Percentiles rank a stretch among this genome's conserved stretches.
These are phyloP conservation scores for Beroe forskalii DNA, from an alignment of 37 sponge, comb jelly and placozoan genomes.

Conservation along the genomic window DNA sequence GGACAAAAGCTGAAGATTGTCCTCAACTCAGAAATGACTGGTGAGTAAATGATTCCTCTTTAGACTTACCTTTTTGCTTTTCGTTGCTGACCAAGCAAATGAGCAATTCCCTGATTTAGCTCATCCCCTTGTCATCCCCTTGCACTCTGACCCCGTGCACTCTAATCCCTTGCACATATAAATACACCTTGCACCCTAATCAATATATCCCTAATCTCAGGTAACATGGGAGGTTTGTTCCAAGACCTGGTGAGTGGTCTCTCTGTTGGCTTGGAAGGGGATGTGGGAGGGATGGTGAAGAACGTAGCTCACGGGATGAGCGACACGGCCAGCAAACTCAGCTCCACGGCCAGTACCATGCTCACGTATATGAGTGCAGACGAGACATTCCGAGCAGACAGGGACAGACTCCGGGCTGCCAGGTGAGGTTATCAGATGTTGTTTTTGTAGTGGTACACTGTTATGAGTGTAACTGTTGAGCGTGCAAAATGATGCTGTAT, in stretches of 20 bases:
- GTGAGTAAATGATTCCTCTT: not conserved
- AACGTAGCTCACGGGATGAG: conserved; percentile 90
- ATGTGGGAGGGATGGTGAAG: conserved; percentile 79
- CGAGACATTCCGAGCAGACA: conserved; percentile 73
- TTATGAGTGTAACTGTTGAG: no score
- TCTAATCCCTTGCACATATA: not conserved
- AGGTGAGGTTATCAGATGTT: not conserved
- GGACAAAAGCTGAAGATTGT: conserved; percentile 4
- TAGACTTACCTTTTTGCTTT: not conserved
- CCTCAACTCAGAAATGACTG: conserved; percentile 49
- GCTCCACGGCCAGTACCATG: conserved; percentile 36
- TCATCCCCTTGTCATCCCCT: no score
- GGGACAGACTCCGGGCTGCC: conserved; percentile 18
- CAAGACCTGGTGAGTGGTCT: conserved; percentile 85
- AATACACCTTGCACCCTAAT: not conserved
- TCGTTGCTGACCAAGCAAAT: no score
- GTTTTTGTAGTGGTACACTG: no score
- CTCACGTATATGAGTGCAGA: conserved; percentile 77
- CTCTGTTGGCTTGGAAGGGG: conserved; percentile 73
- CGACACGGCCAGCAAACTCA: conserved; percentile 88
- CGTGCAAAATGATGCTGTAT: no score
- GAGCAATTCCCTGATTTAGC: no score
- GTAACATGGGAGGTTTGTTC: conserved; percentile 88
- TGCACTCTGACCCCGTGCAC: not conserved
- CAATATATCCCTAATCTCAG: conserved; percentile 68